Evolutionary conservation across 2,888 invertebrate species (phyloP), one percentile per base, ranked within the genome.

Genomic region (Frankliniella intonsa): DNA sequence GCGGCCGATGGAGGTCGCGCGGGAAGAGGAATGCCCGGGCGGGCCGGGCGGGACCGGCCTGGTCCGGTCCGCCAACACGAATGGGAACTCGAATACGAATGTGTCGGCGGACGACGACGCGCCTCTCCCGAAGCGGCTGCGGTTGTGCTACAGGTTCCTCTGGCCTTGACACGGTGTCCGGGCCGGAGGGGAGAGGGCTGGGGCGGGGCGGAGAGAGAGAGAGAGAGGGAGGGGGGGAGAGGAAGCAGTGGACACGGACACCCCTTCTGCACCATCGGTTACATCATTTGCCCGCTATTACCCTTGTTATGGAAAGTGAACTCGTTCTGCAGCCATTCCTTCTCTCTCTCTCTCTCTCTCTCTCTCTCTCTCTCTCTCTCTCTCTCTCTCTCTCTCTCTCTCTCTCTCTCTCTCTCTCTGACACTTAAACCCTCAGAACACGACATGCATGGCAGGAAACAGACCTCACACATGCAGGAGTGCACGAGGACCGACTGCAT

Each of bases 131-230:
- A 38, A 38, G 38, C 38, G 2, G 38, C 38, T 38, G 38, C 38
- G 38, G 38, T 38, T 62, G 62, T 62, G 62, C 25, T 76, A 76
- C 69, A 76, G 69, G 69, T 76, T 76, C 69, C 69, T 76, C 22
- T 76, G 69, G n/a, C 69, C 69, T 76, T 76, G 69, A 76, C 69
- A 76, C 69, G 69, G 25, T 22, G 69, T n/a, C 17, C 55, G 55
- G 22, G 25, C 69, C 12, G 69, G 8, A 25, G 62, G 62, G 62
- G 49, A 69, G 25, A 25, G 79, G 65, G 38, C 14, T 55, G 25
- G 76, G 80, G 79, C n/a, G 49, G 76, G 80, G 49, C n/a, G 17
- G 38, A 27, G 22, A 55, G 51, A 22, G 22, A 55, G 80, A 55
- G 51, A 80, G 22, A 79, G 22, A 80, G 25, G 50, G 69, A 22